Conservation (phyloP, 2,113 vertebrate genomes). For the Scopus umbretta region DNA sequence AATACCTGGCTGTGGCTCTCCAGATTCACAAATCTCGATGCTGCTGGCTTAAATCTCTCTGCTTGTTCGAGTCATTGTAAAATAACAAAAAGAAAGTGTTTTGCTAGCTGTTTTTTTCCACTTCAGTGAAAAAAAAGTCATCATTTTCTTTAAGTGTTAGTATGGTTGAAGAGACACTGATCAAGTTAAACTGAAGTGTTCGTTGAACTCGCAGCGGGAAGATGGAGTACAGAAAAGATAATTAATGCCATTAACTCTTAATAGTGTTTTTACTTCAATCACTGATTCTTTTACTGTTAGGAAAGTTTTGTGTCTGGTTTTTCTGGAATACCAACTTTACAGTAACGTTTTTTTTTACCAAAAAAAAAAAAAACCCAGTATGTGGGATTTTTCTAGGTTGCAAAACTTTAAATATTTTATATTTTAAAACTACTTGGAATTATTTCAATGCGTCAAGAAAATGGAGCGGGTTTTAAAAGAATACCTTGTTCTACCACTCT, state of each 20-base stretch:
- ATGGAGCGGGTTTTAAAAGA: not conserved
- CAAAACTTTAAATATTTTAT: not conserved
- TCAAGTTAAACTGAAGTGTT: not conserved
- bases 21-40: not conserved
- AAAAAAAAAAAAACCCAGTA: not conserved
- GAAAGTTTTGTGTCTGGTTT: not conserved
- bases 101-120: not conserved
- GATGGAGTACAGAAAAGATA: not conserved
- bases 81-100: not conserved
- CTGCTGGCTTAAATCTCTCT: not conserved
- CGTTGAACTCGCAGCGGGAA: not conserved
- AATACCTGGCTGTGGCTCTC: not conserved
- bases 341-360: not conserved
- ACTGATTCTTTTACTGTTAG: not conserved
- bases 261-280: not conserved
- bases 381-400: not conserved
- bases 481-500: not conserved
- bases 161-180: not conserved
- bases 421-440: not conserved
- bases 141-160: not conserved
- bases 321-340: not conserved
- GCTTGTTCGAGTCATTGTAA: not conserved
- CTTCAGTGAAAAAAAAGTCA: not conserved
- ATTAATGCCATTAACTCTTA: not conserved
- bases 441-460: not conserved